Evolutionary conservation across 1,140 invertebrate species (phyloP).

Genomic region (Lutraria rhynchaena): DNA sequence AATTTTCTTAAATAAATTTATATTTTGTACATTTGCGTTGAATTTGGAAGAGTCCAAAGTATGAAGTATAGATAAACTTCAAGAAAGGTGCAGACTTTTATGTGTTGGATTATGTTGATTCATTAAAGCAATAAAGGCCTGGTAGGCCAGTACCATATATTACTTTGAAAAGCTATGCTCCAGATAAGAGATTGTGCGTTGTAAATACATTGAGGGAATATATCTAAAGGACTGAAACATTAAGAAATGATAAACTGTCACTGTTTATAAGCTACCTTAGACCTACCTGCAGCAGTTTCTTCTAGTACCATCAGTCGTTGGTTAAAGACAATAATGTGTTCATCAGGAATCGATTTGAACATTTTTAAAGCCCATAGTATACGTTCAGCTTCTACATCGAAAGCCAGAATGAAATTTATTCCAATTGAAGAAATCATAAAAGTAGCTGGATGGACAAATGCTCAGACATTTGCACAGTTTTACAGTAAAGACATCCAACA

Average conservation of each 20-base stretch:
- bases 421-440: slow-evolving; percentile 2
- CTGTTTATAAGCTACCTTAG: slow-evolving; percentile 38
- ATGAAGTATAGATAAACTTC: slow-evolving; percentile 14
- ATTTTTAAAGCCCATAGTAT: slow-evolving; percentile 17
- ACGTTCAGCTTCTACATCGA: slow-evolving; percentile 23
- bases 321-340: too few species aligned
- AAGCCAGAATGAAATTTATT: slow-evolving; percentile 6
- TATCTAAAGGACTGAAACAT: slow-evolving; percentile 37
- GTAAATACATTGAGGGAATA: slow-evolving; percentile 19
- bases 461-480: slow-evolving; percentile 13
- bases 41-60: too few species aligned
- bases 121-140: neutral
- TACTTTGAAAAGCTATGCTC: slow-evolving; percentile 16
- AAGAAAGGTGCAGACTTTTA: neutral
- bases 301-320: slow-evolving; percentile 12
- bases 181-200: slow-evolving; percentile 42
- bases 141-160: slow-evolving; percentile 11
- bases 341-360: slow-evolving; percentile 1
- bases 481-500: slow-evolving; percentile 15
- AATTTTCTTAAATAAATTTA: too few species aligned
- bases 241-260: neutral
- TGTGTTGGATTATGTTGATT: neutral
- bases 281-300: slow-evolving; percentile 30
- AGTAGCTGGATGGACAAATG: slow-evolving; percentile 29
- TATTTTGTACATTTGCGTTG: too few species aligned